Evolutionary conservation across 2,113 vertebrate species (phyloP), one percentile per base, ranked within the genome.

Genomic region (Recurvirostra avosetta): DNA sequence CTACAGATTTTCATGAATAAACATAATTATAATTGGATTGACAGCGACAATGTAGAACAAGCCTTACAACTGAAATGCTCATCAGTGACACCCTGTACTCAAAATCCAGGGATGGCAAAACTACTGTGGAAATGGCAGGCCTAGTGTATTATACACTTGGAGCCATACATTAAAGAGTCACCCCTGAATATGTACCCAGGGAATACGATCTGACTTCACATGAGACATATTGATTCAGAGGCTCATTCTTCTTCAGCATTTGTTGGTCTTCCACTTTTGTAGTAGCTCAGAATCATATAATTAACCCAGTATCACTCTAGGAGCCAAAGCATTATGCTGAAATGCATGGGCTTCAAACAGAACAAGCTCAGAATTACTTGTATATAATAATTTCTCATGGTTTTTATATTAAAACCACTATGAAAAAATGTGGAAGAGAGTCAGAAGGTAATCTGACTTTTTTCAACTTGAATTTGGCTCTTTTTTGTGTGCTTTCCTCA

Each of bases 1-100:
- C 80, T 90, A 92, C 88, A 97, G 95, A 96, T 97, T 97, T 92
- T 97, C 95, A 97, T 97, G 92, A 94, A 95, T 95, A 94, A 95
- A 96, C 89, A 94, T 94, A 85, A 92, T 91, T 79, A 55, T 86
- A 96, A 88, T 82, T 95, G 84, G 68, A 34, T 75, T 85, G 87
- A 88, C 71, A 91, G 84, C 90, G 43, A 95, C 70, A 94, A 81
- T 47, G 73, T 68, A 95, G 86, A 94, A 76, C 0, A 3, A 87
- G 66, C 32, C 50, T 94, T 49, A 82, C 22, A 63, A 89, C 17
- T 79, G 50, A 92, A 94, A 70, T 70, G 53, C 36, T 95, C 62
- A 17, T 70, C 53, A 85, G 73, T 82, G 70, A 82, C 68, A 79
- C n/a, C 15, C 17, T 62, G 30, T 70, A 71, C 74, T 74, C 55